These are phyloP conservation scores for Anneissia japonica DNA, from an alignment of 35 echinoderm and acorn worm genomes.

Conservation along the genomic window DNA sequence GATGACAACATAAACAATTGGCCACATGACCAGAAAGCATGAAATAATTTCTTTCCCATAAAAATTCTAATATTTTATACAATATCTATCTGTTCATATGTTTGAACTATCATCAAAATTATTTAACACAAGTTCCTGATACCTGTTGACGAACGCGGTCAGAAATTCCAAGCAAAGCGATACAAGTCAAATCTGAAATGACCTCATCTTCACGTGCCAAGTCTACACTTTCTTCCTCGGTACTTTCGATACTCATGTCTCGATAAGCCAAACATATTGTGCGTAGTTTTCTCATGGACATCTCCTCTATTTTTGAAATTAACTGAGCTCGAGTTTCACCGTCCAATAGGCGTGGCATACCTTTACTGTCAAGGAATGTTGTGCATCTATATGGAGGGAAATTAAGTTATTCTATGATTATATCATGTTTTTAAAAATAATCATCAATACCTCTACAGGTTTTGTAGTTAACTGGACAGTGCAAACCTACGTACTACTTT, in stretches of 20 bases:
- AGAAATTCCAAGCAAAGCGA: neutral
- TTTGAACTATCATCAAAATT: too few species aligned
- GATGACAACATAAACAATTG: too few species aligned
- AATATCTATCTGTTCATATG: too few species aligned
- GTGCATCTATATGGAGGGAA: neutral
- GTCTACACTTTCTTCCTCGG: neutral
- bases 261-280: neutral
- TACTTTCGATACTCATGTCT: neutral
- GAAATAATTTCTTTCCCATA: too few species aligned
- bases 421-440: neutral
- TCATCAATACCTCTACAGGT: too few species aligned
- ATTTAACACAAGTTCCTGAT: too few species aligned
- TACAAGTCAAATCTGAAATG: neutral
- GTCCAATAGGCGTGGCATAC: neutral
- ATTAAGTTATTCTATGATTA: neutral
- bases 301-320: neutral
- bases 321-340: neutral
- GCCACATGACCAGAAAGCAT: too few species aligned
- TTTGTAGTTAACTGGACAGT: too few species aligned
- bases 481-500: too few species aligned
- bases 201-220: neutral
- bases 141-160: neutral
- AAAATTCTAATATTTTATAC: too few species aligned
- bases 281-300: neutral
- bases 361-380: neutral